Evolutionary conservation across 2,113 vertebrate genomes (phyloP).

Genomic region (Hepsetus odoe): DNA sequence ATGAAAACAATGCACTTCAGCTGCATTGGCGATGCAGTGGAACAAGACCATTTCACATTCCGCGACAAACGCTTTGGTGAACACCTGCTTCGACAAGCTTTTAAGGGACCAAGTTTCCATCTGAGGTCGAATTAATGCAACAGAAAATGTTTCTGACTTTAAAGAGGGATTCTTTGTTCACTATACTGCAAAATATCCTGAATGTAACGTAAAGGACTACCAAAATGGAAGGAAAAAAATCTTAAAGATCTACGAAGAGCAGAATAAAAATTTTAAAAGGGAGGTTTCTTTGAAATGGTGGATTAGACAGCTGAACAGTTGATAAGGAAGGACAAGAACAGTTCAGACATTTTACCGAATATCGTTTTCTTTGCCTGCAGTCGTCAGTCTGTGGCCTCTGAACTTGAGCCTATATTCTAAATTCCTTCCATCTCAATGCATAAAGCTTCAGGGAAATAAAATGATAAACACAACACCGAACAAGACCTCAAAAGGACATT

Average conservation of each 20-base stretch:
- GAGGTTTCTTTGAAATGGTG: too few relatives aligned
- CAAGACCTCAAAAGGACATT: constrained; percentile 61
- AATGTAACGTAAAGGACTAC: neutral
- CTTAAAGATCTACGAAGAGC: too few relatives aligned
- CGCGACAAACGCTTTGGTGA: neutral
- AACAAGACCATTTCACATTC: neutral
- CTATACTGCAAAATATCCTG: neutral
- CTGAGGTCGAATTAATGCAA: constrained; percentile 25
- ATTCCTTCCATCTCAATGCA: constrained; percentile 24
- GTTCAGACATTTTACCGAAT: neutral
- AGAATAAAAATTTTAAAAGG: too few relatives aligned
- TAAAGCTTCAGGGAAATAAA: constrained; percentile 25
- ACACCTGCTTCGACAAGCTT: neutral
- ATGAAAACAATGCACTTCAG: constrained; percentile 41
- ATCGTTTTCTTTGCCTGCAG: neutral
- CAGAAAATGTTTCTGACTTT: neutral
- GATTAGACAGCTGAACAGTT: too few relatives aligned
- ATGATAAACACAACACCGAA: constrained; percentile 26
- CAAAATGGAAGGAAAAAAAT: too few relatives aligned
- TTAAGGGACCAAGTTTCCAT: constrained; percentile 25
- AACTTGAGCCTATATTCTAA: neutral
- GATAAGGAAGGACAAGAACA: neutral
- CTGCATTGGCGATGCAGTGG: constrained; percentile 56
- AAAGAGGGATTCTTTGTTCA: neutral
- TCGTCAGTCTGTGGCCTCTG: constrained; percentile 16